phyloP scores from a whole-genome alignment of 1,140 invertebrate species.

The Atta colombica region DNA sequence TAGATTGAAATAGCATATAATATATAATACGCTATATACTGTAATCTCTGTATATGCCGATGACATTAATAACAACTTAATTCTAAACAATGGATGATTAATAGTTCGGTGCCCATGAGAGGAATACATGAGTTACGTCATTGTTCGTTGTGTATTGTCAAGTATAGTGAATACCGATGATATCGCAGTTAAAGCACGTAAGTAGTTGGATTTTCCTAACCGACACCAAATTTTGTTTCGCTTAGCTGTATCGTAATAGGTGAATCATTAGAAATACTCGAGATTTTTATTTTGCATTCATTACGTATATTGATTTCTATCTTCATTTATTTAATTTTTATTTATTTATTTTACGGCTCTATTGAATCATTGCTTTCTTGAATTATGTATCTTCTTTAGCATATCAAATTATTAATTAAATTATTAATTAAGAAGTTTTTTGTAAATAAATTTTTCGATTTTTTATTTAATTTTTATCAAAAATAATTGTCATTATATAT shows the following conservation, averaged over 20 bases:
- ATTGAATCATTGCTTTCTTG: neutral
- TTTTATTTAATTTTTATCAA: neutral
- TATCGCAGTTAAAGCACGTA: slow-evolving; percentile 42
- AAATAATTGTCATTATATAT: neutral
- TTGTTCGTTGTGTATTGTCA: neutral
- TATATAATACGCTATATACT: neutral
- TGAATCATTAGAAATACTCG: slow-evolving; percentile 31
- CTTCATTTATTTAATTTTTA: neutral
- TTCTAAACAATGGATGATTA: slow-evolving; percentile 40
- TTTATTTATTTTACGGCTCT: neutral
- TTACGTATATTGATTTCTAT: neutral
- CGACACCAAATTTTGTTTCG: slow-evolving; percentile 32
- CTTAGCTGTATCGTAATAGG: neutral
- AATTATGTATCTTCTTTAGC: neutral
- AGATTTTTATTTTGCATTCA: slow-evolving; percentile 7
- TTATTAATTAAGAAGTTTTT: neutral
- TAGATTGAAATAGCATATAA: neutral
- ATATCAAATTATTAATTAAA: neutral
- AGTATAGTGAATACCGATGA: slow-evolving; percentile 3
- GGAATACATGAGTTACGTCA: slow-evolving; percentile 37
- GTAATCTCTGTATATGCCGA: neutral
- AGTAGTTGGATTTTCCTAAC: slow-evolving; percentile 43
- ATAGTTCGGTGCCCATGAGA: neutral
- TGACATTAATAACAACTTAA: neutral
- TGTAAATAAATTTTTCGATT: neutral